Base-by-base conservation (phyloP, 2,113 vertebrate species). In the Tympanuchus pallidicinctus region DNA sequence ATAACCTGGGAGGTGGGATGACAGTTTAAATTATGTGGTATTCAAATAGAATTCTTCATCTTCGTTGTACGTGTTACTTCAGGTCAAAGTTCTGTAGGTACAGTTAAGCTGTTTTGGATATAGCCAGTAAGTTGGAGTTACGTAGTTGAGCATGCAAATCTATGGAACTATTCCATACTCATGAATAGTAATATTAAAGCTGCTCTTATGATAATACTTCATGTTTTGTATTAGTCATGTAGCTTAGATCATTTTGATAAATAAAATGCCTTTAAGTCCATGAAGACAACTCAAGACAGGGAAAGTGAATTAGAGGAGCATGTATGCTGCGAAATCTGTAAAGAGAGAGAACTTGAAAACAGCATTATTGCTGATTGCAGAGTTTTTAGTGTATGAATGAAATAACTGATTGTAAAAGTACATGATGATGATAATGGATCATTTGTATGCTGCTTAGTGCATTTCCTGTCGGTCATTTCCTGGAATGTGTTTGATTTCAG, bases 91-190 rank as follows among this genome's bases (percentile, higher is more conserved):
- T 84, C 36, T 69, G 3, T 10, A 32, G 48, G 47, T 38, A 6
- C 5, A 34, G 11, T 19, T 65, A 36, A 61, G 32, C 32, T 72
- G 52, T 7, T 78, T 50, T 25, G 24, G 20, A 36, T 79, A 30
- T 27, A 66, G n/a, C 38, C 38, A 25, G 1, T 28, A 48, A 38
- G 16, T 34, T 87, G 56, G 18, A 81, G 10, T 71, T 38, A 24
- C 0, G 0, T 42, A 32, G 24, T 40, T 43, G 80, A 34, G 15
- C 10, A 5, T 74, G 42, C 61, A 56, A 19, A 17, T 84, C 11
- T 47, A 0, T n/a, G 17, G 11, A 67, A 50, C 34, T 38, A 30
- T 45, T 74, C 25, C 21, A 7, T 42, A 25, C n/a, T 76, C 10
- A 14, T 56, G 34, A 50, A 2, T 67, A 54, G 28, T 47, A 10